Evolutionary conservation across 2,797 vertebrate species (phyloP).

Genomic region (Gymnocypris eckloni): DNA sequence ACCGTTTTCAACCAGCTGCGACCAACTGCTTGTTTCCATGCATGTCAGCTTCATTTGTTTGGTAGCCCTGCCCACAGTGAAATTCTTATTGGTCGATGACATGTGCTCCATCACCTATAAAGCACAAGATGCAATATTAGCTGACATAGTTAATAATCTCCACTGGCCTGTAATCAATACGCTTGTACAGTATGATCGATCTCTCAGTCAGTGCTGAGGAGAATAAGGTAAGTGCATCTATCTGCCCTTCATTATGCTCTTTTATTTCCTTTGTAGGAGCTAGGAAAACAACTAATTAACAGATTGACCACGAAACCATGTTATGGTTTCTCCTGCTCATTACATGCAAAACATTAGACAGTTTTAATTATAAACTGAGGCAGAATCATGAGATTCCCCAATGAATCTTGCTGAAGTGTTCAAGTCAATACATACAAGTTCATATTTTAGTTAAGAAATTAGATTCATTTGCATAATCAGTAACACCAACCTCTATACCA

Average conservation of each 20-base stretch:
- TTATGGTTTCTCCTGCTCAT: background rate
- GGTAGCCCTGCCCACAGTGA: background rate
- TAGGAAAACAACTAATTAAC: background rate
- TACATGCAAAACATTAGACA: background rate
- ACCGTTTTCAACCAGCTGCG: background rate
- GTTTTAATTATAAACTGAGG: background rate
- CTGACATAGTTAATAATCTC: conserved; percentile 6
- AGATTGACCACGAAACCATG: background rate
- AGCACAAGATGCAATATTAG: background rate
- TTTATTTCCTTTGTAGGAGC: background rate
- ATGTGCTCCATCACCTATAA: background rate
- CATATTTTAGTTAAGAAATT: conserved; percentile 3
- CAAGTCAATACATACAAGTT: conserved; percentile 20
- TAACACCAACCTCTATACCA: background rate
- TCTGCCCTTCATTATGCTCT: background rate
- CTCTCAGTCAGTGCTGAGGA: background rate
- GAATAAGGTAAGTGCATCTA: background rate
- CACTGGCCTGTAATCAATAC: conserved; percentile 7
- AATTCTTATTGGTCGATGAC: background rate
- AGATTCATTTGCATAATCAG: background rate
- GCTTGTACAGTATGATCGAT: conserved; percentile 15
- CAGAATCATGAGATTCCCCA: conserved; percentile 9
- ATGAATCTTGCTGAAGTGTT: background rate
- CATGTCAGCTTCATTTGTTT: background rate
- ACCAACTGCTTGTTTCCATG: background rate